Base-by-base conservation (phyloP, 2,113 vertebrate species). In the Leuciscus idus region DNA sequence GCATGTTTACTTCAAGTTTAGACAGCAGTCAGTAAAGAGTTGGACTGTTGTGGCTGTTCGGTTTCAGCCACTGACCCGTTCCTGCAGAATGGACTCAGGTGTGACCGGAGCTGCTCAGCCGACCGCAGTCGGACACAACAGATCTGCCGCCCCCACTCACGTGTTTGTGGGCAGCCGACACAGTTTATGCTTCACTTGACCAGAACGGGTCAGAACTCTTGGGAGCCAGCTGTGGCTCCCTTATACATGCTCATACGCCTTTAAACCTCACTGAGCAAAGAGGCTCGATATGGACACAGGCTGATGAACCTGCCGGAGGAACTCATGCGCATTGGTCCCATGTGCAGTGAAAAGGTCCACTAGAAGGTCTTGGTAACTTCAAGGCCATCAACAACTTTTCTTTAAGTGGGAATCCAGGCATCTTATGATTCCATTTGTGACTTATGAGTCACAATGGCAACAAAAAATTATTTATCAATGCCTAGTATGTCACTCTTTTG, bases 171-270 rank as follows among this genome's bases (percentile, higher is more conserved):
- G 64, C 23, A 79, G 30, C 30, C 8, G 30, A 59, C 48, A 79
- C 43, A 81, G 62, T 70, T 75, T 81, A 83, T 77, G 77, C 81
- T 72, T 88, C 81, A 55, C 15, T 82, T 83, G 76, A 81, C 21
- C 64, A 66, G 48, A 82, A 66, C 33, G 48, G 78, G 75, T 59
- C 76, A 81, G 46, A 84, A 73, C 81, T 84, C 64, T 77, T 55
- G 66, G 61, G 85, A 79, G 79, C 80, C 87, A 88, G 84, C 72
- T 88, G 85, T 74, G 83, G 43, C 46, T 43, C 55, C 11, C 59
- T 28, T 50, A 79, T 23, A 55, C 52, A 84, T 64, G n/a, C 17
- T 23, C 81, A 87, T 36, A 50, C 21, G 77, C 75, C 74, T 82
- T 80, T 77, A 84, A 36, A 79, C 62, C 26, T 83, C 73, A 83